phyloP scores from a whole-genome alignment of 2,797 vertebrate species.

The Apodemus agrarius region DNA sequence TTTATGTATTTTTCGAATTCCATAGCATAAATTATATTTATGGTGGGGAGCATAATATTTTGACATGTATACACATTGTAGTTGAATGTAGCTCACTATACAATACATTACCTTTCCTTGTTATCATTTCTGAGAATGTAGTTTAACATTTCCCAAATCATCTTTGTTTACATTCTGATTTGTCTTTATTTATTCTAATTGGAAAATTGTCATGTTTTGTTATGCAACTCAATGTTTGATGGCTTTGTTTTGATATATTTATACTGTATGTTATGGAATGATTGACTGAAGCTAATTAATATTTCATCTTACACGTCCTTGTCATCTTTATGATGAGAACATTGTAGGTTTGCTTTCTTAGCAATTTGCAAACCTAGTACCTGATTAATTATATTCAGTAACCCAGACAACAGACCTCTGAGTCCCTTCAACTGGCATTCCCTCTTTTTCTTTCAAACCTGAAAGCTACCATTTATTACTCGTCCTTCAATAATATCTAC shows the following conservation, averaged over 20 bases:
- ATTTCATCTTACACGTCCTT: neutral
- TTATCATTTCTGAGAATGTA: neutral
- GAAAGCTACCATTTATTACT: neutral
- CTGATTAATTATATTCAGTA: neutral
- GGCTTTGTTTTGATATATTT: conserved; percentile 1
- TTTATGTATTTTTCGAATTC: neutral
- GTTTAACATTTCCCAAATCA: neutral
- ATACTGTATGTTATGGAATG: neutral
- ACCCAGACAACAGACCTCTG: too few relatives aligned
- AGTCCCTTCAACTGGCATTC: neutral
- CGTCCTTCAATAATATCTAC: neutral
- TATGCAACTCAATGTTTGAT: neutral
- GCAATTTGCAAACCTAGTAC: neutral
- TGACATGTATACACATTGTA: neutral
- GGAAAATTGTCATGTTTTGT: neutral
- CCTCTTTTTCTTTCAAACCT: neutral
- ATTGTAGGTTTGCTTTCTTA: neutral
- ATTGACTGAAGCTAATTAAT: neutral
- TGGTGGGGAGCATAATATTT: neutral
- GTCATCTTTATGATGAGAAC: neutral
- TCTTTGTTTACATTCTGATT: neutral
- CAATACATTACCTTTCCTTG: neutral
- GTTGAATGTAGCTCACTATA: neutral
- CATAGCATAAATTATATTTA: neutral
- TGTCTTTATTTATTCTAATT: neutral